Evolutionary conservation across 1,140 invertebrate species (phyloP), one percentile per base, ranked within the genome.

Genomic region (Laodelphax striatellus): DNA sequence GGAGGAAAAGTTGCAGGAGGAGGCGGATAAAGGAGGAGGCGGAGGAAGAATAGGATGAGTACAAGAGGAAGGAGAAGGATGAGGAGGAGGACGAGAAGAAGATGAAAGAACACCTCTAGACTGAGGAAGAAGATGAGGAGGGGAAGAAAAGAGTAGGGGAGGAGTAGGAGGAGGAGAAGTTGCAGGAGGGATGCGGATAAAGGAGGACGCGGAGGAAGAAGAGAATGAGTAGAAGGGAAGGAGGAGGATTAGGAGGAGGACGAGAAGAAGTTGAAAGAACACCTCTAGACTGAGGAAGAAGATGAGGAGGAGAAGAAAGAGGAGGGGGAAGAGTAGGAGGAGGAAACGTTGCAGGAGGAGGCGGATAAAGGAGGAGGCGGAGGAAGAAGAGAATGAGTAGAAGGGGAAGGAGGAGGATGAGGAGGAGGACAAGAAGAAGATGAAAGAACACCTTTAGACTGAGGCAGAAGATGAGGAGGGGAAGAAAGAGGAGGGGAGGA

Each of bases 61-160:
- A 24, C 14, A 46, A 55, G 43, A 61, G 43, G 55, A 61, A 62
- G 34, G 43, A 56, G 34, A 62, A 28, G 6, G 6, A 28, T 28
- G 2, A 28, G 24, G 24, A 6, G 6, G 6, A 28, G 24, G 6
- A 28, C 2, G 24, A 28, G 24, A 28, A 28, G 2, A 28, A 28
- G 24, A 28, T 28, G 24, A 28, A 28, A 28, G 6, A 28, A n/a
- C n/a, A n/a, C n/a, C n/a, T n/a, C n/a, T n/a, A n/a, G n/a, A n/a
- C n/a, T n/a, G 24, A 28, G 6, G 24, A 28, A 28, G 6, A 28
- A 28, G 24, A 28, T 28, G 24, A 28, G 6, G 24, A 28, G 24
- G n/a, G 24, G 2, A 28, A 6, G 21, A 44, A n/a, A n/a, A n/a
- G 24, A 2, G 24, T 6, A 28, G 24, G 6, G 6, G 24, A 28